phyloP scores from a whole-genome alignment of 2,113 vertebrate genomes.

The Oncorhynchus clarkii region DNA sequence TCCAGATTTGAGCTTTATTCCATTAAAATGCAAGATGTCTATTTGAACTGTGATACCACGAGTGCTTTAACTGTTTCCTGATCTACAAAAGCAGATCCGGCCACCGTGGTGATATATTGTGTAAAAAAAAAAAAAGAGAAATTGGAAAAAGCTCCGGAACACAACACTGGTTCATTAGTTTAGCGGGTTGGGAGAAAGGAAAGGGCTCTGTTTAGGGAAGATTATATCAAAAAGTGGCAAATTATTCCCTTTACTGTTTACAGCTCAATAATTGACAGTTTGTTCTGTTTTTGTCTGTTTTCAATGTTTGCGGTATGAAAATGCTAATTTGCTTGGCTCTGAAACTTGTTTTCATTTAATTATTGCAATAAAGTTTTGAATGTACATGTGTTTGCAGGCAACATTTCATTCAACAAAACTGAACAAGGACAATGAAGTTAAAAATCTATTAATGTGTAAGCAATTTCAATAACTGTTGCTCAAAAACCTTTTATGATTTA shows the following conservation, averaged over 20 bases:
- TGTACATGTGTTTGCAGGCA: not conserved
- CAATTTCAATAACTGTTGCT: too few species aligned
- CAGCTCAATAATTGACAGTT: not conserved
- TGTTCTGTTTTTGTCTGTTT: not conserved
- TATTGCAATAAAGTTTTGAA: constrained; percentile 63
- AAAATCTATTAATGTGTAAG: too few species aligned
- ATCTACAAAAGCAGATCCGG: constrained; percentile 8
- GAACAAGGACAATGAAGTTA: too few species aligned
- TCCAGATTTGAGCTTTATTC: constrained; percentile 47
- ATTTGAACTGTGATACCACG: constrained; percentile 55
- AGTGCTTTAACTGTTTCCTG: constrained; percentile 65
- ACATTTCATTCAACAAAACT: not conserved
- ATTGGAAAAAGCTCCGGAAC: not conserved
- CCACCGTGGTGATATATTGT: not conserved
- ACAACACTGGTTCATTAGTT: not conserved
- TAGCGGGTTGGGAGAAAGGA: not conserved
- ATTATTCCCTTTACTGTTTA: constrained; percentile 12
- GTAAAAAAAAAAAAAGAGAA: too few species aligned
- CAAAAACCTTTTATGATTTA: too few species aligned
- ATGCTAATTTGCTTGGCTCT: constrained; percentile 40
- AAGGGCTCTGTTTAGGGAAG: not conserved
- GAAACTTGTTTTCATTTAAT: constrained; percentile 41
- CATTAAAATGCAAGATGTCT: constrained; percentile 35
- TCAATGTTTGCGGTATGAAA: constrained; percentile 16
- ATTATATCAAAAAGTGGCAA: not conserved